Percentiles rank a stretch among this genome's conserved stretches.
Evolutionary conservation across 2,888 invertebrate genomes (phyloP).

Genomic region (Xestoiulus laeticollis): DNA sequence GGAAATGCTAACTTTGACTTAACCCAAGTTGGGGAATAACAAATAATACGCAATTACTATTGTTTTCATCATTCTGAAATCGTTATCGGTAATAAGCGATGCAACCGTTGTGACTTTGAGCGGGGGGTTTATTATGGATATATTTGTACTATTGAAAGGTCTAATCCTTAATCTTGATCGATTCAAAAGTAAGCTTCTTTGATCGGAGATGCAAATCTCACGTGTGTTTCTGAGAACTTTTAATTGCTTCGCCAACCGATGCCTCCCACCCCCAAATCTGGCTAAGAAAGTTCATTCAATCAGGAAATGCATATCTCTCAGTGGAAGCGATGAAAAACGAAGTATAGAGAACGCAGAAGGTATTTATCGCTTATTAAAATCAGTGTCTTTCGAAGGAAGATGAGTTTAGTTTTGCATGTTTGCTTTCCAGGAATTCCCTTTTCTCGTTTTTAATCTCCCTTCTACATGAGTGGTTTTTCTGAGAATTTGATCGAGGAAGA

Average conservation of each 20-base stretch:
- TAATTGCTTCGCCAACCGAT: not conserved
- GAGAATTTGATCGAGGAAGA: not conserved
- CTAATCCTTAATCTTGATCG: not conserved
- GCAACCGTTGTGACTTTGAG: not conserved
- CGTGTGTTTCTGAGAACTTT: not conserved
- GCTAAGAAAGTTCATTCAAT: not conserved
- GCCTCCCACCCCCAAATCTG: not conserved
- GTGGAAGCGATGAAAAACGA: not conserved
- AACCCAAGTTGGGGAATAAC: not conserved
- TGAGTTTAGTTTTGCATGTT: not conserved
- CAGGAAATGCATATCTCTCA: not conserved
- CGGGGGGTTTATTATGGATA: not conserved
- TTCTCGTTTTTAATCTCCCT: not conserved
- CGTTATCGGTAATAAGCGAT: not conserved
- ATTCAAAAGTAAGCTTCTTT: slow-evolving; percentile 5
- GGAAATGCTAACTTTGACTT: not conserved
- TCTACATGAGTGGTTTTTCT: not conserved
- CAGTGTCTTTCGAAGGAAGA: slow-evolving; percentile 17
- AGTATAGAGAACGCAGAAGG: not conserved
- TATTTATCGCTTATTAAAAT: slow-evolving; percentile 17
- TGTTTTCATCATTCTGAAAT: not conserved
- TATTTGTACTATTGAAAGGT: not conserved
- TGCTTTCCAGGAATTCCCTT: not conserved
- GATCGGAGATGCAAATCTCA: not conserved
- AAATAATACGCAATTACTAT: not conserved